phyloP scores from a whole-genome alignment of 2,888 invertebrate genomes.

The Zhuqinia jingwanae region DNA sequence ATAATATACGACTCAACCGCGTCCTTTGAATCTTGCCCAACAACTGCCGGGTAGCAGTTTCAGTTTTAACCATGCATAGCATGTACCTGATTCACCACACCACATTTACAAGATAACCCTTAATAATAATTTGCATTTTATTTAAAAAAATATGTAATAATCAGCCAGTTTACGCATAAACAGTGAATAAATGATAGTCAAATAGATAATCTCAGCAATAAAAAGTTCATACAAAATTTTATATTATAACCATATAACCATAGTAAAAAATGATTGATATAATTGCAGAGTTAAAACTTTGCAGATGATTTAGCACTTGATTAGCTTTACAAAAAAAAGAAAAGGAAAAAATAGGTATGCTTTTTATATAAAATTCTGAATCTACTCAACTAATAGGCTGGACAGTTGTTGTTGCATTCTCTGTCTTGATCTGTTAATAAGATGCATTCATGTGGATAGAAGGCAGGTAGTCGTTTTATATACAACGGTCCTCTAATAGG shows the following conservation, averaged over 20 bases:
- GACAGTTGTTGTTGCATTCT: too few relatives aligned
- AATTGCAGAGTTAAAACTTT: constrained; percentile 20
- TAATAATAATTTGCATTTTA: not conserved
- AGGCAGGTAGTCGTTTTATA: not conserved
- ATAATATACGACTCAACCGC: too few relatives aligned
- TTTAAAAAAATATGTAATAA: not conserved
- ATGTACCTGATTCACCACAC: too few relatives aligned
- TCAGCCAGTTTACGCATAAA: constrained; percentile 35
- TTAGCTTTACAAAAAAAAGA: constrained; percentile 7
- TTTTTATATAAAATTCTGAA: not conserved
- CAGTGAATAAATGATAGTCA: constrained; percentile 9
- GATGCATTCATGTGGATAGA: constrained; percentile 19
- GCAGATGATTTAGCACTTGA: constrained; percentile 56
- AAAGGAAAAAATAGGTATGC: not conserved
- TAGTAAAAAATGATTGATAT: not conserved
- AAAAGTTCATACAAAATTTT: constrained; percentile 19
- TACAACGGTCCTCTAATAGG: constrained; percentile 14
- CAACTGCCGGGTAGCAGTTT: not conserved
- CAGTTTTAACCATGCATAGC: not conserved
- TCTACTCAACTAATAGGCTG: too few relatives aligned
- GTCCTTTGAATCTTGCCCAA: too few relatives aligned
- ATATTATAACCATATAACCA: not conserved
- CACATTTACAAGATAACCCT: not conserved
- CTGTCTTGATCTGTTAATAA: not conserved
- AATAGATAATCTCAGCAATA: constrained; percentile 20